A percentile compares a stretch with the other conserved stretches of the same genome.
Evolutionary conservation across 23 tunicate species (phyloP).

Genomic region (Styela clava): DNA sequence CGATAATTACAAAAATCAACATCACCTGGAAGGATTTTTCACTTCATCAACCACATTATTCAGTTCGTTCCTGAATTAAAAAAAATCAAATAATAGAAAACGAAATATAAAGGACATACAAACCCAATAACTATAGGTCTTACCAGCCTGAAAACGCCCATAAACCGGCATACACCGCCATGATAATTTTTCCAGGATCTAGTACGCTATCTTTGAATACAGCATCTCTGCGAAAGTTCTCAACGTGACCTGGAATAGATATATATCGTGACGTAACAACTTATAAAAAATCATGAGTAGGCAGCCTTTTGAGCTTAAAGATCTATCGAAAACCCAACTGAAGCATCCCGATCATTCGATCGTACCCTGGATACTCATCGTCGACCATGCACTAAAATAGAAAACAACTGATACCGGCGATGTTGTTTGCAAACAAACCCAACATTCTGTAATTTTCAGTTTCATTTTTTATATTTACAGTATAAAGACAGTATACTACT

Average conservation of each 20-base stretch:
- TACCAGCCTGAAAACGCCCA: slow-evolving; percentile 61
- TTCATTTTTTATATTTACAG: too few relatives aligned
- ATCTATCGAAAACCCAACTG: too few relatives aligned
- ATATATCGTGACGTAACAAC: background rate
- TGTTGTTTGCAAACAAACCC: too few relatives aligned
- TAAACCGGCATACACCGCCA: slow-evolving; percentile 44
- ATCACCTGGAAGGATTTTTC: slow-evolving; percentile 40
- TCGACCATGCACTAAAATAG: too few relatives aligned
- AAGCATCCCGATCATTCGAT: too few relatives aligned
- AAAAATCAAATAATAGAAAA: background rate
- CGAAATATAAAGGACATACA: background rate
- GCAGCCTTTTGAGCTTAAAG: too few relatives aligned
- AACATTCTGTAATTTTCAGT: too few relatives aligned
- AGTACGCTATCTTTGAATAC: slow-evolving; percentile 19
- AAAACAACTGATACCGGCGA: too few relatives aligned
- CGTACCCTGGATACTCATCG: too few relatives aligned
- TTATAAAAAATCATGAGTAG: too few relatives aligned
- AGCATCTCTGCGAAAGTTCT: slow-evolving; percentile 6
- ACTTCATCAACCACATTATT: slow-evolving; percentile 52
- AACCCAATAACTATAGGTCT: background rate
- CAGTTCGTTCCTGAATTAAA: slow-evolving; percentile 38
- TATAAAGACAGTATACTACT: too few relatives aligned
- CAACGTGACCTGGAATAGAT: slow-evolving; percentile 19
- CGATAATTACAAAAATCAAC: too few relatives aligned
- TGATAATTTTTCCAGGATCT: slow-evolving; percentile 28